A percentile compares a stretch with the other conserved stretches of the same genome.
These are phyloP conservation scores for Nomada fabriciana DNA, from an alignment of 2,888 invertebrate species.

Conservation along the genomic window DNA sequence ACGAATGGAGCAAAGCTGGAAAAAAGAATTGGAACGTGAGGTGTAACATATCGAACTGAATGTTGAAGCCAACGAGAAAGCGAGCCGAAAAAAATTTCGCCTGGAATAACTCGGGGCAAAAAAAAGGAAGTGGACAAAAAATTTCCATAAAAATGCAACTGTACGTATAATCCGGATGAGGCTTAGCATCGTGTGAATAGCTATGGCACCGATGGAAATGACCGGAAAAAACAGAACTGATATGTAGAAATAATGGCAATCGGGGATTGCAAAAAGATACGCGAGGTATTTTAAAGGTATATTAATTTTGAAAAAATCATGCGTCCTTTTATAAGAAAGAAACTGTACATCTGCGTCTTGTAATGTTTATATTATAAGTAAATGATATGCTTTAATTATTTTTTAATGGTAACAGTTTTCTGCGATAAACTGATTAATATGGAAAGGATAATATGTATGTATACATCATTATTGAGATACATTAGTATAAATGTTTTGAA, in stretches of 20 bases:
- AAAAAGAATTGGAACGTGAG: slow-evolving; percentile 66
- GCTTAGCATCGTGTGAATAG: slow-evolving; percentile 79
- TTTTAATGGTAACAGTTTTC: no score
- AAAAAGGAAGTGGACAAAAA: slow-evolving; percentile 73
- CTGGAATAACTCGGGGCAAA: slow-evolving; percentile 71
- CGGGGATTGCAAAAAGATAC: slow-evolving; percentile 23
- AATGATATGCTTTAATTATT: no score
- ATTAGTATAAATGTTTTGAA: background rate
- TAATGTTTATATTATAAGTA: background rate
- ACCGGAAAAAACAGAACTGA: slow-evolving; percentile 65
- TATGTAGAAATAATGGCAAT: slow-evolving; percentile 45
- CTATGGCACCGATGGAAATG: slow-evolving; percentile 62
- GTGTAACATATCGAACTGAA: slow-evolving; percentile 74
- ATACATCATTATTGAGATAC: no score
- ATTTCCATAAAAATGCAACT: slow-evolving; percentile 78
- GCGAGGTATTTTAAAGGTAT: background rate
- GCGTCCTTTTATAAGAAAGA: background rate
- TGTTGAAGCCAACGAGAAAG: slow-evolving; percentile 60
- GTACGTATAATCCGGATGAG: slow-evolving; percentile 82
- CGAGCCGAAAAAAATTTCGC: slow-evolving; percentile 70
- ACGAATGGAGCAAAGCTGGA: slow-evolving; percentile 60
- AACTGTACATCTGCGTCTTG: background rate
- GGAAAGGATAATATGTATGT: background rate
- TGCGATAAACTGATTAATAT: no score
- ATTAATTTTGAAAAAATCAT: background rate